phyloP scores from a whole-genome alignment of 1,140 invertebrate species.

The Drosophila tani region DNA sequence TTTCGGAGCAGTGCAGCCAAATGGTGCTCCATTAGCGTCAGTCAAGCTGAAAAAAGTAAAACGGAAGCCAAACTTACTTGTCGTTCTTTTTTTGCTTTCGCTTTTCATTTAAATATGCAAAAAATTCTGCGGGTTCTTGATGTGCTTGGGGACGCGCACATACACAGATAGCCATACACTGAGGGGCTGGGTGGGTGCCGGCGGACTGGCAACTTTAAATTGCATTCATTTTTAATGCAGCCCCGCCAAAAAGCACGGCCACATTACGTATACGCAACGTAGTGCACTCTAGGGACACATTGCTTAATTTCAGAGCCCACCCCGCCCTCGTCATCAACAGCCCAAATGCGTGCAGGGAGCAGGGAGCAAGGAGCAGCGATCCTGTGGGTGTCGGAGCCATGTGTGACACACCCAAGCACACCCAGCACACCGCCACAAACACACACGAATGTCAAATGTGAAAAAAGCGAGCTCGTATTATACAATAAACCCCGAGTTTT shows the following conservation, averaged over 20 bases:
- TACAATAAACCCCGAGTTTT: conserved; percentile 46
- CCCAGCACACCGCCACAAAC: conserved; percentile 37
- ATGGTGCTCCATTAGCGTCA: conserved; percentile 77
- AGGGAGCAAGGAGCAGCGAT: conserved; percentile 11
- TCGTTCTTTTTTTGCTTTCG: conserved; percentile 42
- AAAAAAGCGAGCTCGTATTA: conserved; percentile 65
- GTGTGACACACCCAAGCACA: conserved; percentile 63
- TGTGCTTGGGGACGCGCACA: conserved; percentile 25
- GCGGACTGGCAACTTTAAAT: conserved; percentile 67
- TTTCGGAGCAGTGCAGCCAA: conserved; percentile 68
- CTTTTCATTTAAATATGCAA: conserved; percentile 74
- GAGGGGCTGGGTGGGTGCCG: background rate
- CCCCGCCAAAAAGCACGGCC: conserved; percentile 63
- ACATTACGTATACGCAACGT: conserved; percentile 80
- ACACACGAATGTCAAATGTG: conserved; percentile 69
- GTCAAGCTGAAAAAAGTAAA: conserved; percentile 45
- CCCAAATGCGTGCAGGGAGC: conserved; percentile 49
- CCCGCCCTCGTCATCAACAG: conserved; percentile 16
- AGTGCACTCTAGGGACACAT: conserved; percentile 77
- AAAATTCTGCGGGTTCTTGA: conserved; percentile 76
- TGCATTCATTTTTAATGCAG: conserved; percentile 83
- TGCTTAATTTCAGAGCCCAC: conserved; percentile 70
- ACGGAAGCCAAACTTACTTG: conserved; percentile 58
- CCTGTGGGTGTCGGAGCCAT: conserved; percentile 42
- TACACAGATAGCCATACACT: conserved; percentile 17